Percentiles rank a stretch among this genome's conserved stretches.
These are phyloP conservation scores for Diglossa cyanea DNA, from an alignment of 2,797 vertebrate species.

Conservation along the genomic window DNA sequence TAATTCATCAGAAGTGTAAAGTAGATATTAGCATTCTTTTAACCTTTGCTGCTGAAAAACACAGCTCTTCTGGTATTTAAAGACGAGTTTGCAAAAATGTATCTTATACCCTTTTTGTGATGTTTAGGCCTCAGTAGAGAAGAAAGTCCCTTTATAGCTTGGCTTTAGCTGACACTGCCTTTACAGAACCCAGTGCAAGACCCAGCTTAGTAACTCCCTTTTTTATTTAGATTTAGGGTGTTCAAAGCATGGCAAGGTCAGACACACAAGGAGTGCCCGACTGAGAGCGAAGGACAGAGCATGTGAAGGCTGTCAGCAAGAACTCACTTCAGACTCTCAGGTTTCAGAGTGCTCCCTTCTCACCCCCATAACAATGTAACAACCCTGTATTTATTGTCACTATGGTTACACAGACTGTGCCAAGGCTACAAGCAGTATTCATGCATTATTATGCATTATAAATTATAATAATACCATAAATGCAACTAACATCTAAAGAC, in stretches of 20 bases:
- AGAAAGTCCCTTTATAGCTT: not conserved
- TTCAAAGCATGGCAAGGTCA: not conserved
- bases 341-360: not conserved
- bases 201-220: not conserved
- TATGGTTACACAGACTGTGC: not conserved
- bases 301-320: not conserved
- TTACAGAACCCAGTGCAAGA: not conserved
- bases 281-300: not conserved
- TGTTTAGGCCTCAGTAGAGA: not conserved
- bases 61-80: not conserved
- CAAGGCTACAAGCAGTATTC: not conserved
- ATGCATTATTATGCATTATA: not conserved
- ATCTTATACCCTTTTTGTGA: not conserved
- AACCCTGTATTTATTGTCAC: not conserved
- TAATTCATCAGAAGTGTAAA: not conserved
- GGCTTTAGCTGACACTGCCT: not conserved
- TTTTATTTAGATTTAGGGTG: not conserved
- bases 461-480: not conserved
- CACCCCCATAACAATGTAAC: not conserved
- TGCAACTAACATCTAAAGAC: not conserved
- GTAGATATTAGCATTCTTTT: not conserved
- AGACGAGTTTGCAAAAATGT: not conserved
- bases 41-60: not conserved
- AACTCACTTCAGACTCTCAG: not conserved
- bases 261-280: not conserved